Evolutionary conservation across 92 coral and sea anemone genomes (phyloP).

Genomic region (Muricea muricata): DNA sequence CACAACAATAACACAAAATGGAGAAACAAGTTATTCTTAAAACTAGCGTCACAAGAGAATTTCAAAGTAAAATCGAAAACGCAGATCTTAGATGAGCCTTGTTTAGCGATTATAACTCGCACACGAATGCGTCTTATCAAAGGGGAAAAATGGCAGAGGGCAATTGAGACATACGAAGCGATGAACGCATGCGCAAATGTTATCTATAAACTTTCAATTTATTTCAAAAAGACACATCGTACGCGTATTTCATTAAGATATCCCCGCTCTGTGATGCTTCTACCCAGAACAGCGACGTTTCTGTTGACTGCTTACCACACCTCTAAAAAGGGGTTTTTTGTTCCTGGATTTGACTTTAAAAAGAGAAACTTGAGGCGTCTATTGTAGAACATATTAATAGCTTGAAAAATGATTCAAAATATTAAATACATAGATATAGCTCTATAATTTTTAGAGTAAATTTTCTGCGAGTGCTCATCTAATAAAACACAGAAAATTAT

Average conservation of each 20-base stretch:
- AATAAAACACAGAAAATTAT: too few species aligned
- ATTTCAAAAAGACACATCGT: not conserved
- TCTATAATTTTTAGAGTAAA: too few species aligned
- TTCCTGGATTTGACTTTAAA: not conserved
- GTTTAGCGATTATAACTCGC: conserved; percentile 16
- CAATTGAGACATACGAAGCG: conserved; percentile 20
- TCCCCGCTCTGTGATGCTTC: conserved; percentile 64
- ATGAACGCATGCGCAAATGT: conserved; percentile 15
- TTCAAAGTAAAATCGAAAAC: not conserved
- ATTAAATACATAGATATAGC: too few species aligned
- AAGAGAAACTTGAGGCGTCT: not conserved
- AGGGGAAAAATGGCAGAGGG: not conserved
- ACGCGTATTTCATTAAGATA: conserved; percentile 64
- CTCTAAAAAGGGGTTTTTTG: conserved; percentile 70
- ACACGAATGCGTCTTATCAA: not conserved
- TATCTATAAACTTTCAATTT: not conserved
- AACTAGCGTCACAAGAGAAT: not conserved
- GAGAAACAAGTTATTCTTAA: not conserved
- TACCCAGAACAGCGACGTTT: conserved; percentile 75
- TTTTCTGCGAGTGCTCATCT: too few species aligned
- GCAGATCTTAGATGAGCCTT: conserved; percentile 1
- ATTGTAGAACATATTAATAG: too few species aligned
- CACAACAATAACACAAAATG: not conserved
- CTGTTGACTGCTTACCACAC: conserved; percentile 72
- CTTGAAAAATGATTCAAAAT: too few species aligned